Conservation (phyloP, 1,140 invertebrate species). For the Pristionchus pacificus region DNA sequence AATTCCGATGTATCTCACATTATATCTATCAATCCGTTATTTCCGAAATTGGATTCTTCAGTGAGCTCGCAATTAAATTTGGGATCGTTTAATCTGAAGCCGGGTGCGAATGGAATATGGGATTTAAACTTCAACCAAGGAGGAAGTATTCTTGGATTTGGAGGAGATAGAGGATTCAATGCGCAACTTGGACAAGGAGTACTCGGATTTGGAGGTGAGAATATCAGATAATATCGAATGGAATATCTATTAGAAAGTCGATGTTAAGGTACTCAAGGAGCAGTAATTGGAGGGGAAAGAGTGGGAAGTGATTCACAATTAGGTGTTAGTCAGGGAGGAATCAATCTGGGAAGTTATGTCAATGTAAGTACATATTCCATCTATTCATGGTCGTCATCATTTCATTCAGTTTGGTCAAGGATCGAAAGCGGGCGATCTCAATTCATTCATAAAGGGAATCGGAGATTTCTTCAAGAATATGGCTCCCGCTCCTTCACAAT, state of each 20-base stretch:
- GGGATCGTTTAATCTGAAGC: not conserved
- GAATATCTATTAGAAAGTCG: not conserved
- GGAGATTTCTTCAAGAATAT: not conserved
- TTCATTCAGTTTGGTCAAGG: not conserved
- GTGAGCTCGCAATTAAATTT: not conserved
- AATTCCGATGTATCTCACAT: no score
- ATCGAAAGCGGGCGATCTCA: not conserved
- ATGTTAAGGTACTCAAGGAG: not conserved
- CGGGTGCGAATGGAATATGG: not conserved
- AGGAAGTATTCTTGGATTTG: constrained; percentile 1
- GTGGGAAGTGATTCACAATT: not conserved
- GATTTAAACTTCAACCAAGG: not conserved
- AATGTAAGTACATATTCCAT: not conserved
- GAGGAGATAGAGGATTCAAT: not conserved
- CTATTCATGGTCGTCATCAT: no score
- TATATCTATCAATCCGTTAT: not conserved
- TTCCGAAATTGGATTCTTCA: no score
- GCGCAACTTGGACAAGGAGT: not conserved
- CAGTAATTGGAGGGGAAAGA: not conserved
- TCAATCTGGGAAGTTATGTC: not conserved
- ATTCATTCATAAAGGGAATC: not conserved
- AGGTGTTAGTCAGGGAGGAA: not conserved
- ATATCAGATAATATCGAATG: no score
- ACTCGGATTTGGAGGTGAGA: not conserved
- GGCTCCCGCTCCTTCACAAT: no score